Percentiles rank a stretch among this genome's conserved stretches.
Evolutionary conservation across 2,888 invertebrate species (phyloP).

Genomic region (Pardosa pseudoannulata): DNA sequence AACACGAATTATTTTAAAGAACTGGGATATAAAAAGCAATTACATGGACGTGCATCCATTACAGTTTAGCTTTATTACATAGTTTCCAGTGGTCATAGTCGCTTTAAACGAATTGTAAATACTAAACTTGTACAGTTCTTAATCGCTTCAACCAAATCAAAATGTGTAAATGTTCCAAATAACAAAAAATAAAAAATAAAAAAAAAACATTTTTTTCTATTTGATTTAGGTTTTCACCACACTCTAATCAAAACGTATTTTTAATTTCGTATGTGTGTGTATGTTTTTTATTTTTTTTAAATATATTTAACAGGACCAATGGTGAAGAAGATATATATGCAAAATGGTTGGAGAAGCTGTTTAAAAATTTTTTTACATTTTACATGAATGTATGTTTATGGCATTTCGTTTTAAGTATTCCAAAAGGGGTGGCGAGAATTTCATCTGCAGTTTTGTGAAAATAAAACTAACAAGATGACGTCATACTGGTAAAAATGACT

Average conservation of each 20-base stretch:
- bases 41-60: too few species aligned
- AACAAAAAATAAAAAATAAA: too few species aligned
- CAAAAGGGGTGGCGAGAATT: background rate
- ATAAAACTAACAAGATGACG: constrained; percentile 2
- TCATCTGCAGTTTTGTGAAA: background rate
- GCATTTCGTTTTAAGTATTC: too few species aligned
- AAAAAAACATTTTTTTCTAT: background rate
- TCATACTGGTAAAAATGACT: background rate
- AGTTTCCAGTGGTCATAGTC: background rate
- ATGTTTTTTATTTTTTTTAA: background rate
- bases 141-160: constrained; percentile 16
- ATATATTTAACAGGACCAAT: constrained; percentile 5
- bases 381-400: background rate
- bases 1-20: too few species aligned
- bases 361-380: constrained; percentile 7
- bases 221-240: background rate
- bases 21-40: too few species aligned
- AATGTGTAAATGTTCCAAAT: constrained; percentile 9
- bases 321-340: background rate
- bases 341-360: constrained; percentile 8
- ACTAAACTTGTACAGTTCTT: constrained; percentile 18
- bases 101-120: constrained; percentile 9
- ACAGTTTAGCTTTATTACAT: too few species aligned
- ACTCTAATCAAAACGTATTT: background rate
- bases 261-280: too few species aligned